These are phyloP conservation scores for Chrysolophus pictus DNA, from an alignment of 2,797 vertebrate genomes.

Conservation along the genomic window DNA sequence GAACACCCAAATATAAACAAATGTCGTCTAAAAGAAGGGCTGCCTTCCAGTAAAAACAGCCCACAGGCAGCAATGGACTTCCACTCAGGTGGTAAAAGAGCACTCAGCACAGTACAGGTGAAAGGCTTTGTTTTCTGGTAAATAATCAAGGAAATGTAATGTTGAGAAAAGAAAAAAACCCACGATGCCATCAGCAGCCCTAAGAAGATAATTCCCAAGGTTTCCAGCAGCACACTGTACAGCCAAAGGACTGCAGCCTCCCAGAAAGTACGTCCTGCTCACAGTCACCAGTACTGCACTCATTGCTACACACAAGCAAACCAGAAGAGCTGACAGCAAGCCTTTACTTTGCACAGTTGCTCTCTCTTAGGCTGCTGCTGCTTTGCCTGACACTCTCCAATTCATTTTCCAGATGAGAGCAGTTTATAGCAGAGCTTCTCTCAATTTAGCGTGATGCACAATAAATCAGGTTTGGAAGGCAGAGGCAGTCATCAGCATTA, in stretches of 20 bases:
- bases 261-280: background rate
- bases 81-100: background rate
- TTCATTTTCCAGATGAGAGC: background rate
- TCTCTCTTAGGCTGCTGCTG: background rate
- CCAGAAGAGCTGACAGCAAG: background rate
- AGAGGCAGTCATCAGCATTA: background rate
- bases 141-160: background rate
- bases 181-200: background rate
- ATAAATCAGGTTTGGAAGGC: background rate
- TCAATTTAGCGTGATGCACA: background rate
- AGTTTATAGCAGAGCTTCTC: background rate
- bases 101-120: background rate
- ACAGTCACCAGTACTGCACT: background rate
- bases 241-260: too few species aligned
- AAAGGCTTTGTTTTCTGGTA: background rate
- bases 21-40: background rate
- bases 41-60: background rate
- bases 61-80: background rate
- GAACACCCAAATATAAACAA: background rate
- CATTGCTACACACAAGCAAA: background rate
- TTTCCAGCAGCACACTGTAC: background rate
- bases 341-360: background rate
- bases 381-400: background rate
- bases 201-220: background rate
- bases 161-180: background rate